Percentiles rank a stretch among this genome's conserved stretches.
phyloP scores from a whole-genome alignment of 2,888 invertebrate genomes.

The Morpho helenor region DNA sequence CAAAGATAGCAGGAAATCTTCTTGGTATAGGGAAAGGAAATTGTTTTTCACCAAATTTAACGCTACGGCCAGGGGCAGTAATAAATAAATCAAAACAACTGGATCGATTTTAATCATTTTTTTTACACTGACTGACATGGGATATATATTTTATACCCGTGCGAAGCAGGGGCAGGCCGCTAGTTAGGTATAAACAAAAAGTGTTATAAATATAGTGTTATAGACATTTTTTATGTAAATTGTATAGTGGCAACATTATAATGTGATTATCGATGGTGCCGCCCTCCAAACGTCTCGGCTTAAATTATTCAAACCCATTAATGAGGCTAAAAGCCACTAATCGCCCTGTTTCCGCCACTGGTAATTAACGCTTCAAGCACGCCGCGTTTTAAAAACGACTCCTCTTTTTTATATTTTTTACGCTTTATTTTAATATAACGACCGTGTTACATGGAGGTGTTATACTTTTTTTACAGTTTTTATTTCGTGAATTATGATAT shows the following conservation, averaged over 20 bases:
- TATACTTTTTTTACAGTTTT: neutral
- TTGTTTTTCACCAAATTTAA: no score
- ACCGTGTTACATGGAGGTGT: constrained; percentile 19
- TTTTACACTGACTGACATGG: no score
- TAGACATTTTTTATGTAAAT: neutral
- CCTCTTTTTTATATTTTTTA: constrained; percentile 41
- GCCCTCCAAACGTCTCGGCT: neutral
- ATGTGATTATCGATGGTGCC: constrained; percentile 4
- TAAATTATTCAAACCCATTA: constrained; percentile 47
- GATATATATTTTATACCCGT: no score
- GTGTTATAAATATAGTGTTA: no score
- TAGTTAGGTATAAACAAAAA: no score
- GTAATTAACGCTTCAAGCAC: constrained; percentile 46
- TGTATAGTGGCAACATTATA: neutral
- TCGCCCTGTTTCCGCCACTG: constrained; percentile 61
- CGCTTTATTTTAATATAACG: constrained; percentile 30
- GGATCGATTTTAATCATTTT: no score
- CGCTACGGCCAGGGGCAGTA: no score
- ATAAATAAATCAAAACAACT: no score
- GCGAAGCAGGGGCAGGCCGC: no score
- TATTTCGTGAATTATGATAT: no score
- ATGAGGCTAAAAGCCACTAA: constrained; percentile 60
- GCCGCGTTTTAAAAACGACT: constrained; percentile 29
- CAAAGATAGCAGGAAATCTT: no score
- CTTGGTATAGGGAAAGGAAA: no score